Base-by-base conservation (phyloP, 2,888 invertebrate genomes). In the Hoplodrina blanda region DNA sequence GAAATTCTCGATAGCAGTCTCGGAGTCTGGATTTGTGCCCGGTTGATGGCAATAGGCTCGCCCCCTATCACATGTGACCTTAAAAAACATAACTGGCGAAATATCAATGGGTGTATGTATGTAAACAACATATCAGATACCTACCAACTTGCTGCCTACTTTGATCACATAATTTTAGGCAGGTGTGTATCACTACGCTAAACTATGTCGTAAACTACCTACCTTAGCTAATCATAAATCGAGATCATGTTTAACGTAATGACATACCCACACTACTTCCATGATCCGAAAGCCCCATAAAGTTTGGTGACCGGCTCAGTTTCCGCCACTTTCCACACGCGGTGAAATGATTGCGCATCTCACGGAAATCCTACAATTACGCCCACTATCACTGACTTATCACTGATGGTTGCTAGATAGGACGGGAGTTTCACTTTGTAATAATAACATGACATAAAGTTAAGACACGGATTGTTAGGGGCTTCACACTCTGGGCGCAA, bases 281-380 rank as follows among this genome's bases (percentile, higher is more conserved):
- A 19, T 0, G n/a, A 53, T 56, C 20, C 33, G 61, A 65, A 71
- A 61, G 64, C 41, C 54, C 37, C 62, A 63, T 67, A 78, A 78
- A 78, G 25, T 73, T 76, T 57, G n/a, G 60, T 69, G 46, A 69
- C 52, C 80, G 72, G 63, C 77, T 85, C 73, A 73, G 80, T 84
- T 86, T 85, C 86, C 70, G 73, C 85, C 81, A 88, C 91, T 92
- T 93, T 92, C 91, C 87, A 87, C 80, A 68, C 79, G 84, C 81
- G 11, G 91, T 89, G 91, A 92, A 92, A 92, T 90, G 89, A 91
- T 90, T 89, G 87, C 85, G 64, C 88, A 87, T 88, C 83, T 70
- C 55, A 85, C 87, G 89, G 89, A 90, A 90, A 90, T 91, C 88
- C 87, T 88, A 89, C 89, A 84, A 89, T 91, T 89, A 88, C 82